phyloP scores from a whole-genome alignment of 1,140 invertebrate genomes.

The Drosophila lini region DNA sequence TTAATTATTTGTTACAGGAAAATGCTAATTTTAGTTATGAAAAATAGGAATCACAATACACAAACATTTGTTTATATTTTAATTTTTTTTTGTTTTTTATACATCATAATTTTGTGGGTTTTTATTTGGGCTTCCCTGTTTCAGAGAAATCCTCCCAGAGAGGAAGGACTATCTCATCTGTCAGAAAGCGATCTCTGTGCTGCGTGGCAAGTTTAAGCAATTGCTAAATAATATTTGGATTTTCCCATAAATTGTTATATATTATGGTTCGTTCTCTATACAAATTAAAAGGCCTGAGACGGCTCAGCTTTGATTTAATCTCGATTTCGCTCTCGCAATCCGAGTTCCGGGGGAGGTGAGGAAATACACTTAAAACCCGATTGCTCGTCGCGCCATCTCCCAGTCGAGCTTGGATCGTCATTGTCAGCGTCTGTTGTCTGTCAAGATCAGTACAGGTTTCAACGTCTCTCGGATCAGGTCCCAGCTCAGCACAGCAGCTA shows the following conservation, averaged over 20 bases:
- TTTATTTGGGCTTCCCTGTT: not conserved
- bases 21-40: not conserved
- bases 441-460: constrained; percentile 28
- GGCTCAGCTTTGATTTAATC: constrained; percentile 11
- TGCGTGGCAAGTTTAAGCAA: not conserved
- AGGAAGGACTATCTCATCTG: not conserved
- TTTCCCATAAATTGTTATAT: constrained; percentile 16
- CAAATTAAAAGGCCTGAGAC: constrained; percentile 3
- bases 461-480: constrained; percentile 7
- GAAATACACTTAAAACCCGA: constrained; percentile 44
- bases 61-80: not conserved
- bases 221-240: not conserved
- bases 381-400: constrained; percentile 24
- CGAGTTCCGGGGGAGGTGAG: not conserved
- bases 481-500: constrained; percentile 23
- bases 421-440: constrained; percentile 7
- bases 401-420: constrained; percentile 58
- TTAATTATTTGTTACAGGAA: not conserved
- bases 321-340: not conserved
- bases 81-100: not conserved
- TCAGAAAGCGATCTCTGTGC: too few relatives aligned
- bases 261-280: constrained; percentile 7
- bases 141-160: not conserved
- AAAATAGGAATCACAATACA: not conserved
- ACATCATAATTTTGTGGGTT: not conserved